Base-by-base conservation (phyloP, 2,797 vertebrate species). In the Sarcophilus harrisii region DNA sequence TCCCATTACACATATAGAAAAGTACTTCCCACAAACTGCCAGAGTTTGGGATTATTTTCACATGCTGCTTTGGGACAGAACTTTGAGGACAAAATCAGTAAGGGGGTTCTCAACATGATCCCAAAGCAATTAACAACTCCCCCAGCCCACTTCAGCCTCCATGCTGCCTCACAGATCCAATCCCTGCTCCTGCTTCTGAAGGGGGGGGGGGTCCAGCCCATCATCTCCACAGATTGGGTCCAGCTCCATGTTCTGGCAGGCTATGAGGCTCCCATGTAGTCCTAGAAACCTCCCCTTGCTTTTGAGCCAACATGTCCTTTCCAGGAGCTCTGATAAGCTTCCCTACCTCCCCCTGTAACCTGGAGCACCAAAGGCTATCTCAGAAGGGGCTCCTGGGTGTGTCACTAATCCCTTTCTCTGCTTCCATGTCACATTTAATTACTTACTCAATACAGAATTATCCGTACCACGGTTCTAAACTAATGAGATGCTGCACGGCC, bases 371-470 rank as follows among this genome's bases (percentile, higher is more conserved):
- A 96, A 90, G 38, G 52, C 92, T 95, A 94, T 96, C 97, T 94
- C 95, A 90, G 94, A 97, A 81, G 96, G 97, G 96, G 95, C 98
- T 97, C 96, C 96, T 94, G 96, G 94, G 96, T 96, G 92, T 94
- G 97, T 96, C 0, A 32, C 97, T 98, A 98, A 99, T 98, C 98
- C 98, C 96, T 96, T 96, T 28, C 5, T 96, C 97, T 97, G 97
- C 97, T 97, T 98, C 98, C 93, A 55, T 98, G 98, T 98, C 98
- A 98, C 97, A 98, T 98, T 95, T 98, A 98, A 98, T 99, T 98
- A 98, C 98, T 98, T 1, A 0, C 98, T 98, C 94, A 38, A 96
- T 98, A 97, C 94, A 98, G 97, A 98, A 98, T 97, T 97, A 97
- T 95, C 98, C 97, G 94, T 94, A 95, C 98, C 93, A 95, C 97